Conservation (phyloP, 2,888 invertebrate genomes). For the Philaethria dido region DNA sequence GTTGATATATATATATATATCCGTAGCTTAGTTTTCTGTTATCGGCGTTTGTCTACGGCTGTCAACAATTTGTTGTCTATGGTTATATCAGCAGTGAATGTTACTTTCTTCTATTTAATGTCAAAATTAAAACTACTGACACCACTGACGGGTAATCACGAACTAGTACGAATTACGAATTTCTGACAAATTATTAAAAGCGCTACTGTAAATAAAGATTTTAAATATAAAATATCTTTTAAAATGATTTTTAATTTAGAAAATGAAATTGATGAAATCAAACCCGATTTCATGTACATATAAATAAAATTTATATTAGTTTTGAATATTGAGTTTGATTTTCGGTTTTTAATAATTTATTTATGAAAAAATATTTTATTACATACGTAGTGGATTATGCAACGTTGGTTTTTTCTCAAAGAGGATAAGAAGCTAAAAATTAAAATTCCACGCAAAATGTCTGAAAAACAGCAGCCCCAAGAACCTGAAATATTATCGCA, state of each 20-base stretch:
- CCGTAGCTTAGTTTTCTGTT: too few species aligned
- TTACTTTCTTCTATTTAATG: not conserved
- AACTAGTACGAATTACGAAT: not conserved
- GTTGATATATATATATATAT: too few species aligned
- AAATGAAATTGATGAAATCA: not conserved
- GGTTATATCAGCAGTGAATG: not conserved
- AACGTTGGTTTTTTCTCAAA: slow-evolving; percentile 87
- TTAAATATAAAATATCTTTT: not conserved
- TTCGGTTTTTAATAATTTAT: not conserved
- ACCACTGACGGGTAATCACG: not conserved
- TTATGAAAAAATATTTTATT: not conserved
- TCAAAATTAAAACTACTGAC: slow-evolving; percentile 3
- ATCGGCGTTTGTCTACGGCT: not conserved
- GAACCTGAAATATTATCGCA: slow-evolving; percentile 57
- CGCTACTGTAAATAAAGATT: not conserved
- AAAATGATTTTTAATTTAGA: slow-evolving; percentile 2
- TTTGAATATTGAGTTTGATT: not conserved
- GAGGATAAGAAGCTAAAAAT: slow-evolving; percentile 68
- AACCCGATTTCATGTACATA: not conserved
- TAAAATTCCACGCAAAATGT: slow-evolving; percentile 64
- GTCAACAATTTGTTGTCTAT: not conserved
- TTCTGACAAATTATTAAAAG: not conserved
- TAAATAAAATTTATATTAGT: not conserved
- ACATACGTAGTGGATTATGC: slow-evolving; percentile 66
- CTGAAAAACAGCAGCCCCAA: slow-evolving; percentile 51